These are phyloP conservation scores for Oreochromis grahami DNA, from an alignment of 2,797 vertebrate species.

Conservation along the genomic window DNA sequence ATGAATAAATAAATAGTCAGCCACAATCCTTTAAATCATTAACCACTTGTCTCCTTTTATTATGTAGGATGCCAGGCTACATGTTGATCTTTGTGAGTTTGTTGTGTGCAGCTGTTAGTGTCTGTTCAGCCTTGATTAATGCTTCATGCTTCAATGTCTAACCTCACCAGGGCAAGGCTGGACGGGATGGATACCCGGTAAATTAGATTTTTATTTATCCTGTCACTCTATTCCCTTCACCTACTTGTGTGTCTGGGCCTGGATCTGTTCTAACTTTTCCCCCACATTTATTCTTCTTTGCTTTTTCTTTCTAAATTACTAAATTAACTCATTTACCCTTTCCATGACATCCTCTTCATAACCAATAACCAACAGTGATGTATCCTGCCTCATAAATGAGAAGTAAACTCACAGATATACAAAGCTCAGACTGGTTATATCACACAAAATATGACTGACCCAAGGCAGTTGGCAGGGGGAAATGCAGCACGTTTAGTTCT, in stretches of 20 bases:
- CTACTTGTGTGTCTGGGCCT: constrained; percentile 9
- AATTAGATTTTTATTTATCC: constrained; percentile 69
- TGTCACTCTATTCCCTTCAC: constrained; percentile 49
- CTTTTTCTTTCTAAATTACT: neutral
- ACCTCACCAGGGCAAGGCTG: constrained; percentile 92
- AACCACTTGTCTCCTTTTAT: neutral
- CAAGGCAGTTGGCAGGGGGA: neutral
- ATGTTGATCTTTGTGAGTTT: neutral
- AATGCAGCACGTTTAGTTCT: neutral
- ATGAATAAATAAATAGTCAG: neutral
- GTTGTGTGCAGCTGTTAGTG: constrained; percentile 39
- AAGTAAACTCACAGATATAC: neutral
- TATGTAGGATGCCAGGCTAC: neutral
- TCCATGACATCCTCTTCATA: neutral
- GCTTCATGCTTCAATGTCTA: constrained; percentile 72
- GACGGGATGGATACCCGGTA: constrained; percentile 99
- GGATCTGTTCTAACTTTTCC: neutral
- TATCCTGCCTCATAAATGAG: constrained; percentile 41
- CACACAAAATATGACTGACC: neutral
- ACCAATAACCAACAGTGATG: neutral
- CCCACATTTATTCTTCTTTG: neutral
- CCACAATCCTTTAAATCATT: neutral
- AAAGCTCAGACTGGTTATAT: neutral
- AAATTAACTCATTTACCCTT: neutral
- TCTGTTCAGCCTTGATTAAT: constrained; percentile 50